A percentile compares a stretch with the other conserved stretches of the same genome.
phyloP scores from a whole-genome alignment of 2,113 vertebrate genomes.

The Hystrix brachyura region DNA sequence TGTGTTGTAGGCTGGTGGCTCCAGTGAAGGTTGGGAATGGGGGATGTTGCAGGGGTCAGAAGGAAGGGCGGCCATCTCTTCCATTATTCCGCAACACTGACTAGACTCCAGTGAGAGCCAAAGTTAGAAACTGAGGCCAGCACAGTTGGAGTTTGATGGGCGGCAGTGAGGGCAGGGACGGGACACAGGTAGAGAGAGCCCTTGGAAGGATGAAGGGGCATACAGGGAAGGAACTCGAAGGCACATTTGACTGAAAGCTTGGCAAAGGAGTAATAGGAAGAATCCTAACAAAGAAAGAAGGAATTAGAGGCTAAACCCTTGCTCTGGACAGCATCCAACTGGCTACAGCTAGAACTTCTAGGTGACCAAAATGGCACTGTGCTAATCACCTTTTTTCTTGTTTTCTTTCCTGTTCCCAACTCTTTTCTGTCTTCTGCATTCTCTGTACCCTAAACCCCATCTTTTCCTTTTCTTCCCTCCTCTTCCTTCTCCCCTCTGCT shows the following conservation, averaged over 20 bases:
- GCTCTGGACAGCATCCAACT: neutral
- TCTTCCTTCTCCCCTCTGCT: neutral
- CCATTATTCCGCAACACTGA: neutral
- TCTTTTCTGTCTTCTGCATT: neutral
- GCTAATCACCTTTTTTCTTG: constrained; percentile 57
- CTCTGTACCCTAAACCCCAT: neutral
- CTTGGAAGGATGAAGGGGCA: neutral
- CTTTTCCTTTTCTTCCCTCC: neutral
- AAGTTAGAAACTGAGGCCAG: neutral
- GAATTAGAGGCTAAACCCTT: neutral
- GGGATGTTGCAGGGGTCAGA: neutral
- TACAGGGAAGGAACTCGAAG: neutral
- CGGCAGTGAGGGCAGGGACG: fast-evolving
- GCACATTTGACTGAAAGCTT: neutral
- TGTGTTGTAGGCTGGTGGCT: neutral
- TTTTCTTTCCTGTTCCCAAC: constrained; percentile 45
- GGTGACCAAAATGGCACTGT: neutral
- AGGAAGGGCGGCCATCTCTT: neutral
- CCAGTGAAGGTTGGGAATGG: neutral
- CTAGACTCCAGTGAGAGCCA: neutral
- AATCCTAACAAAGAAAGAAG: neutral
- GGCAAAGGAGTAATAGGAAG: neutral
- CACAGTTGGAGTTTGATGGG: neutral
- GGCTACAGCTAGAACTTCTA: neutral
- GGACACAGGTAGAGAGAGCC: neutral